Evolutionary conservation across 2,113 vertebrate genomes (phyloP), one percentile per base, ranked within the genome.

Genomic region (Pongo pygmaeus): DNA sequence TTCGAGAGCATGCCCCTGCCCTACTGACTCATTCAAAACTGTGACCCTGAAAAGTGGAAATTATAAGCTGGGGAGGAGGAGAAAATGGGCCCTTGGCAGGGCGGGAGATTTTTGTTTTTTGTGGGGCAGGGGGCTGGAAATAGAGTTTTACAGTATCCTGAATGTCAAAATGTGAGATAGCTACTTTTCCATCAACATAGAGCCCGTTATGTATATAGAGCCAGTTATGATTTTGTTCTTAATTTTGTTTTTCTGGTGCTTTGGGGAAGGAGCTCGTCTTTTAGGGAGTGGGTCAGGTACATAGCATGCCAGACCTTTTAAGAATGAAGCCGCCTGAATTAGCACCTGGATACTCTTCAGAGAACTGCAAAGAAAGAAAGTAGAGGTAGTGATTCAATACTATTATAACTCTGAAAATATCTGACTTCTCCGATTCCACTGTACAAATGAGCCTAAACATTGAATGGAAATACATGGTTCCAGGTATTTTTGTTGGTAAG

Each of bases 291-390:
- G 61, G 9, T 13, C 16, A 27, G 27, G 0, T 4, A 27, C 5
- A n/a, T 17, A 52, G n/a, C 14, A 46, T 52, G 18, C 10, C n/a
- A 16, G 50, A 99, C 96, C 99, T 99, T 80, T 97, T 99, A 95
- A 98, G 98, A 97, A 98, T 99, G 97, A 99, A 99, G 80, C 99
- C 99, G 86, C 99, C 99, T 20, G 99, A 99, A 84, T 98, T 99
- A 59, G 97, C 99, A 99, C 95, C 98, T 99, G 70, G 99, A 99
- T 61, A 98, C 98, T n/a, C 98, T 99, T 89, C 99, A 99, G 97
- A 99, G 97, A 98, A 98, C 99, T 79, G 99, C 99, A 93, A 99
- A 99, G 98, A 99, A 98, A 92, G 99, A 99, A 97, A 99, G 98
- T 91, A 99, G 99, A 98, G 99, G 99, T 99, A 97, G 0, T 30